A percentile compares a stretch with the other conserved stretches of the same genome.
Conservation (phyloP, 2,797 vertebrate genomes). For the Thunnus albacares region DNA sequence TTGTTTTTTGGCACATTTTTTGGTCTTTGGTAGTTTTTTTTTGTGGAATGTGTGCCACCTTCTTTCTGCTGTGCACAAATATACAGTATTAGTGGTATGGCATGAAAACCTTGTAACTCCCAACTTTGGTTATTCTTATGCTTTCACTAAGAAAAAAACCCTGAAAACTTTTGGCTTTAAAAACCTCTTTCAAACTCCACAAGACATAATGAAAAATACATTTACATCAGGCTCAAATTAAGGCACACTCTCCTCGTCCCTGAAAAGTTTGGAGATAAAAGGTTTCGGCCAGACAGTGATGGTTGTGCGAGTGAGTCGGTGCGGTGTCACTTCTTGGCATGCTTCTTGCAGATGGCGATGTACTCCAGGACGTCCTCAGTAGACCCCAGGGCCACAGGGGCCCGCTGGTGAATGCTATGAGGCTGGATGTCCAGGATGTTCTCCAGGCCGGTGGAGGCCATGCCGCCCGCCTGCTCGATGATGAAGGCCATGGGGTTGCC, state of each 20-base stretch:
- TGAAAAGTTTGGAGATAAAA: conserved; percentile 8
- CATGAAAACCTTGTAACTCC: conserved; percentile 3
- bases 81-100: not conserved
- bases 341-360: conserved; percentile 90
- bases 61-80: conserved; percentile 8
- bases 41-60: conserved; percentile 35
- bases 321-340: conserved; percentile 74
- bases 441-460: conserved; percentile 92
- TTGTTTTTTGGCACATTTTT: conserved; percentile 48
- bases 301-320: not conserved
- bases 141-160: not conserved
- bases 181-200: not conserved
- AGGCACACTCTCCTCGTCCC: not conserved
- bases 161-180: not conserved
- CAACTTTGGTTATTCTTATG: not conserved
- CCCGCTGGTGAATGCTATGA: conserved; percentile 90
- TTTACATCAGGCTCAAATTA: not conserved
- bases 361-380: conserved; percentile 94
- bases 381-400: conserved; percentile 92
- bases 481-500: conserved; percentile 97
- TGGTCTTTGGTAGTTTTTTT: conserved; percentile 25
- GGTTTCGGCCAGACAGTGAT: accelerated
- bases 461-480: conserved; percentile 95
- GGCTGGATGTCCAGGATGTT: conserved; percentile 94
- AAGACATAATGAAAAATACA: conserved; percentile 3